Evolutionary conservation across 2,888 invertebrate genomes (phyloP), one percentile per base, ranked within the genome.

Genomic region (Netelia virgata): DNA sequence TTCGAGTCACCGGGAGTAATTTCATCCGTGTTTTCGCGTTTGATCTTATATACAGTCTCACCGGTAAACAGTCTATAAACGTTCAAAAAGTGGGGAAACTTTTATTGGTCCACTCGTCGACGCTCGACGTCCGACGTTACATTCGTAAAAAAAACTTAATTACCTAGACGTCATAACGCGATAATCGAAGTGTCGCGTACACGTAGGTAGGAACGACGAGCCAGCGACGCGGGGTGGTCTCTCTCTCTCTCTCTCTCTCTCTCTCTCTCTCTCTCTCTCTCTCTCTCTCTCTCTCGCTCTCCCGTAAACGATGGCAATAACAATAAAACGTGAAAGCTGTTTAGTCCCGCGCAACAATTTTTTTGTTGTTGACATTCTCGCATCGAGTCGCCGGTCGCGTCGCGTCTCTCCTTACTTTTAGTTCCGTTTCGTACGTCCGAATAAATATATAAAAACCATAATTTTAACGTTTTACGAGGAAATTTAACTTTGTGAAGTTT

Each of bases 141-240:
- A 69, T 53, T 59, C 75, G 57, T 79, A 73, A 81, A 84, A 80
- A 70, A 84, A 80, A 70, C 61, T 73, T 81, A 77, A 84, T 81
- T 77, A 81, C 63, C 73, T 18, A 73, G 55, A 81, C 73, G 68
- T 77, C 81, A 70, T 64, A 70, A 64, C 50, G 59, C 69, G 70
- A 82, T 82, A 77, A 84, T 84, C 77, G 73, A 81, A 77, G 63
- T 11, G 50, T 68, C 20, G 66, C 18, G 69, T 53, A 50, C 47
- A 63, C 20, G 20, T 50, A n/a, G n/a, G 10, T 10, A 28, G 59
- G 41, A 6, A 47, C 47, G 50, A 43, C 55, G 69, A 28, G 57
- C 11, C 11, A 28, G 57, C 63, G 47, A 63, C 50, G 18, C 53
- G 36, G 47, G 57, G 53, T 47, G n/a, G n/a, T n/a, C n/a, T n/a